Conservation (phyloP, 2,113 vertebrate genomes). For the Myiozetetes cayanensis region DNA sequence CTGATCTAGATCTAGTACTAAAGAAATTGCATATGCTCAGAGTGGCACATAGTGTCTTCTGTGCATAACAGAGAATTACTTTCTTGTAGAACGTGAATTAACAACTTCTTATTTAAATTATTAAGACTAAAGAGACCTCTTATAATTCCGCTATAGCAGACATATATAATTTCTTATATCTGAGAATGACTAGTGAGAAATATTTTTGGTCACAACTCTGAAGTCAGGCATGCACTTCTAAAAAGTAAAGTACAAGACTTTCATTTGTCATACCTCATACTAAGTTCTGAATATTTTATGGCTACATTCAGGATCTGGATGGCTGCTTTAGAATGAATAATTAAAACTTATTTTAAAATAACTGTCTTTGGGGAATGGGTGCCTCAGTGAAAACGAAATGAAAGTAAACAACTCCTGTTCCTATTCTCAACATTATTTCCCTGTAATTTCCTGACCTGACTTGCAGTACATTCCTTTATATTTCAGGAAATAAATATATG, state of each 20-base stretch:
- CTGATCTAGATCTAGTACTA: neutral
- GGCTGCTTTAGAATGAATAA: constrained; percentile 47
- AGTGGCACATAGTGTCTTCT: neutral
- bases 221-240: constrained; percentile 4
- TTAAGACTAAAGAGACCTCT: neutral
- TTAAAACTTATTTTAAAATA: constrained; percentile 51
- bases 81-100: neutral
- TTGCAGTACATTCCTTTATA: neutral
- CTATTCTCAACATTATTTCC: constrained; percentile 10
- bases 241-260: neutral
- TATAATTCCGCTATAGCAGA: neutral
- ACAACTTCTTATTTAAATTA: neutral
- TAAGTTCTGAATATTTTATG: constrained; percentile 50
- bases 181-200: neutral
- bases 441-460: constrained; percentile 13
- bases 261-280: constrained; percentile 48
- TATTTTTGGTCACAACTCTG: neutral
- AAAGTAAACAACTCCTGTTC: constrained; percentile 27
- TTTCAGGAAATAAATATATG: neutral
- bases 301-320: constrained; percentile 4
- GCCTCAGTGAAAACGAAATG: neutral
- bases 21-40: neutral
- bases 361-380: constrained; percentile 30
- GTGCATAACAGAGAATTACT: neutral
- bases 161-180: neutral